Percentiles rank a stretch among this genome's conserved stretches.
Conservation (phyloP, 2,113 vertebrate species). For the Pagrus major region DNA sequence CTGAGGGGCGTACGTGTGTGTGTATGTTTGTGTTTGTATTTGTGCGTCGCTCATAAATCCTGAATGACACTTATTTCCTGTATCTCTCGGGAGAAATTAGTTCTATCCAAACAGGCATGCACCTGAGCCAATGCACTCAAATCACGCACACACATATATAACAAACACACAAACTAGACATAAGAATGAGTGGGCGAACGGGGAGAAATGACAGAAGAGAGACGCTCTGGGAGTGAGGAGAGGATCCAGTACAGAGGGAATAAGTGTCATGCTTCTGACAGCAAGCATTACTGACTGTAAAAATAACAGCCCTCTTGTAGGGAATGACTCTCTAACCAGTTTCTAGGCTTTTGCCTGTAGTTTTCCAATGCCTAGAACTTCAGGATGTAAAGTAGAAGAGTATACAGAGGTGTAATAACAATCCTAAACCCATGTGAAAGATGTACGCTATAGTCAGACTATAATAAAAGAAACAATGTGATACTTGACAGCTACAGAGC, state of each 20-base stretch:
- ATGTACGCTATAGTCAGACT: neutral
- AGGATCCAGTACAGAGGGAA: constrained; percentile 29
- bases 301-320: constrained; percentile 16
- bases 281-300: constrained; percentile 25
- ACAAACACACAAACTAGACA: constrained; percentile 22
- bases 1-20: neutral
- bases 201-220: constrained; percentile 38
- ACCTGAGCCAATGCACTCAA: constrained; percentile 1
- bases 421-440: neutral
- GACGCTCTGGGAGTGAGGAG: constrained; percentile 7
- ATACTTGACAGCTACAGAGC: constrained; percentile 15
- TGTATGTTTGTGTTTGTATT: constrained; percentile 1
- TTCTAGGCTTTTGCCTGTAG: neutral
- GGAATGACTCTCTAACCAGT: constrained; percentile 10
- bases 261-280: constrained; percentile 44
- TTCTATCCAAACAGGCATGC: constrained; percentile 24
- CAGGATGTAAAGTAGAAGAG: neutral
- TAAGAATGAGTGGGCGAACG: constrained; percentile 35
- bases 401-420: constrained; percentile 1
- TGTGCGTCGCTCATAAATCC: constrained; percentile 51
- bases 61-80: constrained; percentile 52
- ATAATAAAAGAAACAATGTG: constrained; percentile 33
- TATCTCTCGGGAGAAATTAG: constrained; percentile 33
- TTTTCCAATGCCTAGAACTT: neutral
- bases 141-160: constrained; percentile 10